Conservation (phyloP, 2,888 invertebrate genomes). For the Ecdyonurus torrentis region DNA sequence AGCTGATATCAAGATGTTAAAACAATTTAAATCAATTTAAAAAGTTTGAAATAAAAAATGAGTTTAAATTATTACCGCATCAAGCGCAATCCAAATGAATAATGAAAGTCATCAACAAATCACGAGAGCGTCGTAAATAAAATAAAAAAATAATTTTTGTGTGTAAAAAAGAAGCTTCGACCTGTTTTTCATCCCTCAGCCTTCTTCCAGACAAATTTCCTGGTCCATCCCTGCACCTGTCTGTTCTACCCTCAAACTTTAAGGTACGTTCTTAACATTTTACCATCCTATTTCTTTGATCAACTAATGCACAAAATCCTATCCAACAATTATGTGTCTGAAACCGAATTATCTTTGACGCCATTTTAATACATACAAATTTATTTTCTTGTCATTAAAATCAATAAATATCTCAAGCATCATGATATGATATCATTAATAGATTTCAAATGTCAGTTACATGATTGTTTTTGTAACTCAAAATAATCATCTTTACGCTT, state of each 20-base stretch:
- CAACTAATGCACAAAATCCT: not conserved
- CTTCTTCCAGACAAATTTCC: slow-evolving; percentile 3
- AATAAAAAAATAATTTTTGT: not conserved
- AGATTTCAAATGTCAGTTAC: too few relatives aligned
- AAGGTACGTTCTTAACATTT: not conserved
- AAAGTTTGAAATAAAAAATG: too few relatives aligned
- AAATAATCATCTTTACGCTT: too few relatives aligned
- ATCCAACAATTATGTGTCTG: not conserved
- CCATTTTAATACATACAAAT: not conserved
- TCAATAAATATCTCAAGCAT: not conserved
- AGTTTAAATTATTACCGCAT: too few relatives aligned
- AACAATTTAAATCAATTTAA: too few relatives aligned
- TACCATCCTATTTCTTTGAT: not conserved
- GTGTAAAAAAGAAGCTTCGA: not conserved
- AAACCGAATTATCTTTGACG: not conserved
- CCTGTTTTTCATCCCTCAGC: not conserved
- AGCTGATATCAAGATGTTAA: too few relatives aligned
- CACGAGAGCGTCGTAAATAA: not conserved
- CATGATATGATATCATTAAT: not conserved
- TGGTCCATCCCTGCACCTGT: slow-evolving; percentile 1
- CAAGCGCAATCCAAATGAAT: not conserved
- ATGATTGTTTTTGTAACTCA: too few relatives aligned
- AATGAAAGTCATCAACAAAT: not conserved
- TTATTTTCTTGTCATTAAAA: not conserved
- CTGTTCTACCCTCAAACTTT: not conserved